phyloP scores from a whole-genome alignment of 2,113 vertebrate species.

The Stigmatopora nigra region DNA sequence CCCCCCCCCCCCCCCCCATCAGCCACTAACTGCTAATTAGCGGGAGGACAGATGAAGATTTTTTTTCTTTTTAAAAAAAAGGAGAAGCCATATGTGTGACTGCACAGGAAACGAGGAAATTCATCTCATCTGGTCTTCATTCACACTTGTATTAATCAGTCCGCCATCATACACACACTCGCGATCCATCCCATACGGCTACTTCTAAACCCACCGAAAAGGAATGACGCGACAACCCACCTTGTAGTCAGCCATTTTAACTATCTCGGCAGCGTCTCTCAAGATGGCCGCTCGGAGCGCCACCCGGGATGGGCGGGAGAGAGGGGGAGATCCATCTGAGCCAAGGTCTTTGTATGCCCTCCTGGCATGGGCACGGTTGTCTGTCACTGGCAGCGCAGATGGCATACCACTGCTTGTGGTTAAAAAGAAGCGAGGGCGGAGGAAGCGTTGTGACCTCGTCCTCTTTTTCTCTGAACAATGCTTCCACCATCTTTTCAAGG shows the following conservation, averaged over 20 bases:
- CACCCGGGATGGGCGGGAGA: constrained; percentile 31
- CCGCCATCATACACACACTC: constrained; percentile 9
- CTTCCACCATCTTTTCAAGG: constrained; percentile 28
- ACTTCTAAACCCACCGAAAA: constrained; percentile 32
- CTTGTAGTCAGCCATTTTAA: constrained; percentile 74
- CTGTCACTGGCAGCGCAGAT: constrained; percentile 63
- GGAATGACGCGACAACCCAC: constrained; percentile 66
- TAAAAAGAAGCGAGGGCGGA: constrained; percentile 37
- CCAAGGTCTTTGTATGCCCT: constrained; percentile 54
- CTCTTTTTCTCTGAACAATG: constrained; percentile 31
- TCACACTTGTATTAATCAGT: constrained; percentile 13
- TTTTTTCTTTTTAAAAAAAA: too few relatives aligned
- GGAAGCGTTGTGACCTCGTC: constrained; percentile 6
- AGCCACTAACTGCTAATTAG: constrained; percentile 72
- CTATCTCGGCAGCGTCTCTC: constrained; percentile 59
- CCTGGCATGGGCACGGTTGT: constrained; percentile 56
- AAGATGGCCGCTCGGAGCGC: constrained; percentile 70
- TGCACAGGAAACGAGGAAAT: constrained; percentile 59
- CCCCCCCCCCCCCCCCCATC: constrained; percentile 42
- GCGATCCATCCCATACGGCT: constrained; percentile 19
- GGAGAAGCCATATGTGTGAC: constrained; percentile 59
- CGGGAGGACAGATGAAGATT: constrained; percentile 52
- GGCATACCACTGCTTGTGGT: constrained; percentile 55
- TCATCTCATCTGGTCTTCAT: constrained; percentile 46
- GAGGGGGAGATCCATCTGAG: constrained; percentile 39